phyloP scores from a whole-genome alignment of 2,113 vertebrate species.

The Sakesphorus luctuosus region DNA sequence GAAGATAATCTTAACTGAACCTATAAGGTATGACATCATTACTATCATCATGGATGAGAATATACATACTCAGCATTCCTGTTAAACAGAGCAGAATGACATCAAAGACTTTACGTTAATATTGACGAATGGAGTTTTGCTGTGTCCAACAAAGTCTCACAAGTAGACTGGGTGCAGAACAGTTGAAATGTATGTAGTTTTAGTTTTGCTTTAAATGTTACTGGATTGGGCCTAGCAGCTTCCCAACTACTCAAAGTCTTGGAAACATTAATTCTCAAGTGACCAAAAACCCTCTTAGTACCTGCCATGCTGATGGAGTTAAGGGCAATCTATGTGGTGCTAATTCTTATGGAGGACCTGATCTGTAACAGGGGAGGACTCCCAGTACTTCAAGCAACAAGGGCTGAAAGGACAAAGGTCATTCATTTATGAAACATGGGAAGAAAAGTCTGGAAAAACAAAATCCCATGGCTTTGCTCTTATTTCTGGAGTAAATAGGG shows the following conservation, averaged over 20 bases:
- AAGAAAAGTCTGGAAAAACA: not conserved
- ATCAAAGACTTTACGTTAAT: not conserved
- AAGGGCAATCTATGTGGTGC: not conserved
- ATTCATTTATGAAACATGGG: not conserved
- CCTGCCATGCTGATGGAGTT: not conserved
- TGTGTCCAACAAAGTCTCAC: not conserved
- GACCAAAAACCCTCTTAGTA: not conserved
- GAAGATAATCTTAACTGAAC: not conserved
- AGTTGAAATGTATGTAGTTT: not conserved
- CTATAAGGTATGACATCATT: not conserved
- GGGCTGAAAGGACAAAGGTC: not conserved
- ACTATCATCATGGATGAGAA: not conserved
- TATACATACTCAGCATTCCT: accelerated
- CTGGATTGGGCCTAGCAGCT: not conserved
- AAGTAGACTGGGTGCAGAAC: not conserved
- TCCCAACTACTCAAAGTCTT: not conserved
- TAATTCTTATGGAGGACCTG: not conserved
- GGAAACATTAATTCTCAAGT: not conserved
- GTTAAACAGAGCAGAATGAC: not conserved
- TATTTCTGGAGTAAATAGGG: not conserved
- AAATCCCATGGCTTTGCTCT: not conserved
- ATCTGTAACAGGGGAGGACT: not conserved
- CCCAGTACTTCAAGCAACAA: not conserved
- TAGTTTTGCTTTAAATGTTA: not conserved
- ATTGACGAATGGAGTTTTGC: not conserved